Evolutionary conservation across 2,888 invertebrate genomes (phyloP), one percentile per base, ranked within the genome.

Genomic region (Ectemnius lituratus): DNA sequence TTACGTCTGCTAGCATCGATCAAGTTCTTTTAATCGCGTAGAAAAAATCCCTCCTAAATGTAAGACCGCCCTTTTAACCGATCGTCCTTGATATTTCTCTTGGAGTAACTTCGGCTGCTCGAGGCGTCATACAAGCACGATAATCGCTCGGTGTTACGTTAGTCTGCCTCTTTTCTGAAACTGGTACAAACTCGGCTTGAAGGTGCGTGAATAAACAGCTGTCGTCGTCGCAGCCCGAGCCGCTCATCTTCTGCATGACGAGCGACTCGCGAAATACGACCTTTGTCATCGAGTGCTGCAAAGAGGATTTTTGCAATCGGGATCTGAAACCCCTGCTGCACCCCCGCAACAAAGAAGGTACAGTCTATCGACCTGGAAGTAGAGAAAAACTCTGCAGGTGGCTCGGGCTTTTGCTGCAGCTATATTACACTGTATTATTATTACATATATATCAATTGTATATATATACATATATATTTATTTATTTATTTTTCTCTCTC

Each of bases 221-320:
- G 91, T 93, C 94, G 85, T 83, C 87, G 92, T 93, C 95, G 91
- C 96, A 96, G 91, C 93, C 94, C 92, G 94, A 95, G 93, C 95
- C 96, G 91, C 95, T 95, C 92, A 93, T 96, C 93, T 93, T 95
- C 93, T 96, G 96, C 93, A 94, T 95, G 92, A 93, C 94, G 92
- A 94, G 94, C 92, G 94, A 93, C 92, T 93, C 93, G 92, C 93
- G 93, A 92, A 95, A 95, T 93, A 94, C 94, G 90, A 94, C 95
- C 87, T 94, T 95, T 93, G 94, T 94, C 92, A 95, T 96, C 93
- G 93, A 94, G 91, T 96, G 96, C 94, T 96, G 96, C 94, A 94
- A 94, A 91, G 92, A 94, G 92, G 93, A 93, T 93, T 94, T 94
- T 94, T 96, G 96, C 94, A 96, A 96, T 93, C 93, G 92, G 88